Evolutionary conservation across 2,888 invertebrate genomes (phyloP).

Genomic region (Plagodis dolabraria): DNA sequence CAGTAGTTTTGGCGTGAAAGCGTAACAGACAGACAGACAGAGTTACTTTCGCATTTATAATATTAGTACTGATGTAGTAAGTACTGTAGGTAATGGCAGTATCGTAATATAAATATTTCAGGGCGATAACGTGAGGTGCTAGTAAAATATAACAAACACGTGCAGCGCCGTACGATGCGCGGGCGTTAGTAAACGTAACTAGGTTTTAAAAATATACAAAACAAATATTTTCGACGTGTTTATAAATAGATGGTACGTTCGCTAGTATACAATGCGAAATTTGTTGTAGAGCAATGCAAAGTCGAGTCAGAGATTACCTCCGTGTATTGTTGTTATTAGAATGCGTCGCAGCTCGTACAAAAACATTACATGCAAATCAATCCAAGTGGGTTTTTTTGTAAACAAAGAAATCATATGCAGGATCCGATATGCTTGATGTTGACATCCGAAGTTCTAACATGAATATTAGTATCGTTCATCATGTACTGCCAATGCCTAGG

Average conservation of each 20-base stretch:
- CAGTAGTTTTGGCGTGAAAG: too few species aligned
- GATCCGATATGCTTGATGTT: background rate
- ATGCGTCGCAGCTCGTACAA: too few species aligned
- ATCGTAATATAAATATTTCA: conserved; percentile 9
- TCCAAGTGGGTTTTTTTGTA: background rate
- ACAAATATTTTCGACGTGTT: conserved; percentile 28
- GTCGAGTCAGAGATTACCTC: background rate
- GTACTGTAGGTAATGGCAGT: background rate
- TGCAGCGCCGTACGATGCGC: conserved; percentile 27
- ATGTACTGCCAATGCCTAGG: too few species aligned
- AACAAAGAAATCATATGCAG: background rate
- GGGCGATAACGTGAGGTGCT: conserved; percentile 5
- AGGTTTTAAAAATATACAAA: conserved; percentile 29
- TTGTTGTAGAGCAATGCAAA: background rate
- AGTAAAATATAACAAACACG: conserved; percentile 30
- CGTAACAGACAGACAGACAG: too few species aligned
- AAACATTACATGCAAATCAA: background rate
- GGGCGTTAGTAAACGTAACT: conserved; percentile 28
- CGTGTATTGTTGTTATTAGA: background rate
- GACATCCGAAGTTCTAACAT: too few species aligned
- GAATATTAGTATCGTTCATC: too few species aligned
- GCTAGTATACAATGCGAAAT: conserved; percentile 22
- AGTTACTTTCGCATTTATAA: too few species aligned
- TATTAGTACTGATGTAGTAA: too few species aligned
- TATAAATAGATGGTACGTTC: conserved; percentile 25